Evolutionary conservation across 2,113 vertebrate genomes (phyloP).

Genomic region (Brachypteracias leptosomus): DNA sequence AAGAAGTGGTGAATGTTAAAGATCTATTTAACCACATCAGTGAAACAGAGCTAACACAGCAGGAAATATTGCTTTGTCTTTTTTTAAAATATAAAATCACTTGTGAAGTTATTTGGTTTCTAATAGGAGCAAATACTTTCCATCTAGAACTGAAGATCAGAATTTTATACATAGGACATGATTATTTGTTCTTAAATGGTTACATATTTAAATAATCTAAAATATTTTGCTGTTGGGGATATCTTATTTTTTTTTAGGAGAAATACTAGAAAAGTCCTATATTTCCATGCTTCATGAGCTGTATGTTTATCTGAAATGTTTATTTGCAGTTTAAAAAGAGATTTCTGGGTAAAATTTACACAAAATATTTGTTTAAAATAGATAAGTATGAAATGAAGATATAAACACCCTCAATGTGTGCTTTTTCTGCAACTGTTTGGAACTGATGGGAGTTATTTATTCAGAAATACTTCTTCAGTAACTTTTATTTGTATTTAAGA

Average conservation of each 20-base stretch:
- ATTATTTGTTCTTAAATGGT: background rate
- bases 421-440: background rate
- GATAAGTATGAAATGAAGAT: background rate
- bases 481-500: background rate
- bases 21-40: conserved; percentile 8
- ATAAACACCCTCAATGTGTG: fast-evolving
- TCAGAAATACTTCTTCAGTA: background rate
- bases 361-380: background rate
- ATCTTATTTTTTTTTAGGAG: background rate
- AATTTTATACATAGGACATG: background rate
- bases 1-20: background rate
- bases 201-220: background rate
- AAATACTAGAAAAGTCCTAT: background rate
- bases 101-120: background rate
- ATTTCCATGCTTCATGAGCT: background rate
- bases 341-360: background rate
- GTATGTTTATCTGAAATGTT: background rate
- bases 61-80: background rate
- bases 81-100: background rate
- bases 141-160: background rate
- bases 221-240: background rate
- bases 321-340: background rate
- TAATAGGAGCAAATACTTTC: conserved; percentile 8
- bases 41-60: conserved; percentile 4
- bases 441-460: background rate